phyloP scores from a whole-genome alignment of 2,113 vertebrate genomes.

The Corythaeola cristata region DNA sequence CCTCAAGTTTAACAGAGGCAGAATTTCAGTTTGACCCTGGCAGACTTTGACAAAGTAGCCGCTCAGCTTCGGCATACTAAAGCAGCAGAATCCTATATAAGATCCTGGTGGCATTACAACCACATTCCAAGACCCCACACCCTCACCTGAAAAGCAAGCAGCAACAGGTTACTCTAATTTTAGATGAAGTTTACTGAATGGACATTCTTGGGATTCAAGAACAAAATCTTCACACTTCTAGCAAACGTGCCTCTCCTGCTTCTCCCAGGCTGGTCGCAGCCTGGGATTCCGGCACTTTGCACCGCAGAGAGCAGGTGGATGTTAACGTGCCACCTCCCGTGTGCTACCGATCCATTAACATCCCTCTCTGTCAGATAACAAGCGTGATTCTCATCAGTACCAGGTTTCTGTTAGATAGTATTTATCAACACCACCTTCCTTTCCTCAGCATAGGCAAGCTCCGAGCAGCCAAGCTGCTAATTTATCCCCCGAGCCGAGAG shows the following conservation, averaged over 20 bases:
- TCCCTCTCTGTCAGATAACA: background rate
- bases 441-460: background rate
- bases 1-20: background rate
- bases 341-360: background rate
- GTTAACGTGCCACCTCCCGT: background rate
- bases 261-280: background rate
- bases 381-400: background rate
- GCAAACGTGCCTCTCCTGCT: background rate
- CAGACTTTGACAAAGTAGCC: background rate
- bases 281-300: fast-evolving
- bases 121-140: too few species aligned
- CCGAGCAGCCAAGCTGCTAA: background rate
- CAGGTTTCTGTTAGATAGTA: background rate
- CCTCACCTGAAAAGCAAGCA: background rate
- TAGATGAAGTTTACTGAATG: background rate
- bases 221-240: background rate
- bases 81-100: background rate
- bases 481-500: fast-evolving
- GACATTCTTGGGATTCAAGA: background rate
- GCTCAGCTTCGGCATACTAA: fast-evolving
- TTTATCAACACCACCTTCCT: background rate
- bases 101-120: background rate
- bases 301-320: background rate
- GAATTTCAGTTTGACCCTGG: background rate
- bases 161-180: background rate